Percentiles rank a stretch among this genome's conserved stretches.
Conservation (phyloP, 1,140 invertebrate genomes). For the Brachionus sp. region DNA sequence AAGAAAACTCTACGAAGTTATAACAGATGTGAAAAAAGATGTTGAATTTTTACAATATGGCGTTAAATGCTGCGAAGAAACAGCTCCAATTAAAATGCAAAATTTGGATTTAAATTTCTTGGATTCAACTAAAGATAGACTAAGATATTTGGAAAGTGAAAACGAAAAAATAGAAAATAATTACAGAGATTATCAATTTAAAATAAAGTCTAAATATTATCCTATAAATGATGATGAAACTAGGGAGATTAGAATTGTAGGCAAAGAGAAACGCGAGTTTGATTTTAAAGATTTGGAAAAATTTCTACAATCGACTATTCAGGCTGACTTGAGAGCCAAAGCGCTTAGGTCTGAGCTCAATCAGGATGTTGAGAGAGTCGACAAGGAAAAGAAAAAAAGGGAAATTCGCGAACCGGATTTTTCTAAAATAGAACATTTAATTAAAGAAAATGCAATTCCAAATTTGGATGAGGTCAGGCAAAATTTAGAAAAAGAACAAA, state of each 20-base stretch:
- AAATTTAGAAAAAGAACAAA: conserved; percentile 1
- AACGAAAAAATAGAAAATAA: conserved; percentile 24
- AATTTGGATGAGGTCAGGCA: neutral
- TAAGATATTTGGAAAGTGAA: conserved; percentile 36
- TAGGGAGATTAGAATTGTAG: conserved; percentile 14
- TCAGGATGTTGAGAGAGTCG: neutral
- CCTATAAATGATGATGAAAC: conserved; percentile 33
- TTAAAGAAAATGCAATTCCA: neutral
- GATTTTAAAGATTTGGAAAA: conserved; percentile 17
- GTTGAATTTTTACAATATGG: conserved; percentile 32
- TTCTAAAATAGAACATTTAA: conserved; percentile 16
- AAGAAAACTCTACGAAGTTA: neutral
- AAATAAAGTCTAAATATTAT: conserved; percentile 37
- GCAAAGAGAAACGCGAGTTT: conserved; percentile 10
- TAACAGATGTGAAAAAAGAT: conserved; percentile 25
- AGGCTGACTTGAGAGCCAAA: neutral
- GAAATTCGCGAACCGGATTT: neutral
- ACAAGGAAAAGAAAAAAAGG: neutral
- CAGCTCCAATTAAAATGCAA: neutral
- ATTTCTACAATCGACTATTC: conserved; percentile 26
- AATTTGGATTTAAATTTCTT: neutral
- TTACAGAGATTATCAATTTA: conserved; percentile 11
- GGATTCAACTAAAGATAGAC: conserved; percentile 12
- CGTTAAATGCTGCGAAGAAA: neutral
- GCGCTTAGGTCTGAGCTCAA: neutral